Evolutionary conservation across 2,797 vertebrate species (phyloP), one percentile per base, ranked within the genome.

Genomic region (Liparis tanakae): DNA sequence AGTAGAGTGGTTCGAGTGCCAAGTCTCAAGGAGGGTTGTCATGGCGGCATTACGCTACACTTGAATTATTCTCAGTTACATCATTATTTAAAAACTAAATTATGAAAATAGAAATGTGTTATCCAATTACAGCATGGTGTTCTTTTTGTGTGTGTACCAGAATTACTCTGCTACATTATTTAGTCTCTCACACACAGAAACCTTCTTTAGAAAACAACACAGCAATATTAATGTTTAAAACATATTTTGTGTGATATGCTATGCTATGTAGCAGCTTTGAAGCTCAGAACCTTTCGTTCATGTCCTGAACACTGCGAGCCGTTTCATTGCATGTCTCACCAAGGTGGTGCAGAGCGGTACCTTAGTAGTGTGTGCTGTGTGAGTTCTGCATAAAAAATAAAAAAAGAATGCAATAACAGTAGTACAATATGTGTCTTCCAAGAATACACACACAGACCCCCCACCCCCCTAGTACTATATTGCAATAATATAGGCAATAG

Each of bases 331-430:
- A 10, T 22, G 10, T 10, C 25, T 33, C 6, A 63, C 8, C 18
- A 17, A 70, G 46, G 18, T 22, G 6, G 22, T 30, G 7, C 12
- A 12, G 41, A 48, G 44, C 20, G 15, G 6, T 44, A 17, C 13
- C 15, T 5, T 17, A 48, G 44, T 48, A 18, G 0, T 48, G 18
- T 34, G 54, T 34, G 44, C 44, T 1, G 17, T 46, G 17, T n/a
- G 46, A 48, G 63, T 67, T 30, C 43, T 71, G 61, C n/a, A n/a
- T n/a, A 25, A 76, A 48, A 68, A 64, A 67, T 10, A 25, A 57
- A 61, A 71, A 14, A 70, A 73, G 79, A 72, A 62, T 68, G 66
- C 57, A 69, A 37, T n/a, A 56, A 30, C 2, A 70, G 62, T 59
- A 66, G 79, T 70, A 69, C 66, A 63, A 66, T 73, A 56, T 1